Evolutionary conservation across 2,113 vertebrate species (phyloP).

Genomic region (Egretta garzetta): DNA sequence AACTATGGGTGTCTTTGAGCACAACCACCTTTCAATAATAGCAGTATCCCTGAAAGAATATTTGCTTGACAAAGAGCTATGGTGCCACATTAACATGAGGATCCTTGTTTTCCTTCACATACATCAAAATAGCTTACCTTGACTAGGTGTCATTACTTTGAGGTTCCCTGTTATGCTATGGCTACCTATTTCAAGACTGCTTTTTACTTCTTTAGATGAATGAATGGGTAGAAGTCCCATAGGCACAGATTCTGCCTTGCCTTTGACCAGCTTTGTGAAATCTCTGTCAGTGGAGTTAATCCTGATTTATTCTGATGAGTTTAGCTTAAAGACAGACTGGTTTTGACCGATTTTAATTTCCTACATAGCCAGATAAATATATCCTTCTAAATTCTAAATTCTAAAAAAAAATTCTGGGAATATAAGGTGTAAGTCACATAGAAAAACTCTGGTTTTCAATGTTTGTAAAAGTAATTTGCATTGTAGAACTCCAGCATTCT

Average conservation of each 20-base stretch:
- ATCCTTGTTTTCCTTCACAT: background rate
- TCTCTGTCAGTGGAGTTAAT: background rate
- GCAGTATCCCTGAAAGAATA: background rate
- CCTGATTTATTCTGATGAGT: background rate
- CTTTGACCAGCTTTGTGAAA: background rate
- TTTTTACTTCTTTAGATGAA: background rate
- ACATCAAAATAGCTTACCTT: background rate
- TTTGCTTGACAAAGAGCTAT: background rate
- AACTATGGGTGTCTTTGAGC: background rate
- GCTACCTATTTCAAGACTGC: background rate
- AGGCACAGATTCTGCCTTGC: background rate
- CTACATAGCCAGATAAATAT: background rate
- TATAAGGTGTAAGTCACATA: background rate
- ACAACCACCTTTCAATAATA: background rate
- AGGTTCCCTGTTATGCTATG: background rate
- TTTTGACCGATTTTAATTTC: background rate
- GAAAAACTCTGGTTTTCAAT: background rate
- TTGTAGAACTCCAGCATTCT: background rate
- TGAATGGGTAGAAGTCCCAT: background rate
- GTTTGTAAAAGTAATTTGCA: background rate
- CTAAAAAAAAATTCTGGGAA: background rate
- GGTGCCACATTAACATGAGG: background rate
- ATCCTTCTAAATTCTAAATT: background rate
- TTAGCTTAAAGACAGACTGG: background rate
- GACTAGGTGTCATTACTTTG: background rate